phyloP scores from a whole-genome alignment of 1,140 invertebrate genomes.

The Homalodisca vitripennis region DNA sequence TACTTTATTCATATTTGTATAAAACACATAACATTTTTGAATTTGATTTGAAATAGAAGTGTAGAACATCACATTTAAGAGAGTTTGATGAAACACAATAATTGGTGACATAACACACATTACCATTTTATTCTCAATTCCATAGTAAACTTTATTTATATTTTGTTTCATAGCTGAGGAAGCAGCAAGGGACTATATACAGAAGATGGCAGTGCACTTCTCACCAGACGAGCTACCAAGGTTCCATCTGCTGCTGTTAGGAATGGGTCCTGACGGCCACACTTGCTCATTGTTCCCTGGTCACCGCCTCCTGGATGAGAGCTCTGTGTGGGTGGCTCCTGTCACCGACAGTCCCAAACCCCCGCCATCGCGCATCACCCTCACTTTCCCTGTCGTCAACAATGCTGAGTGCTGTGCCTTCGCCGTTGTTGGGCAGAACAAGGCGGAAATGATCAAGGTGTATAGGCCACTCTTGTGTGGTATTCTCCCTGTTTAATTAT shows the following conservation, averaged over 20 bases:
- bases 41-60: no score
- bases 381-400: constrained; percentile 93
- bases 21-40: no score
- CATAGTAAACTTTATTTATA: no score
- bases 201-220: constrained; percentile 64
- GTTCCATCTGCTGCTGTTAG: constrained; percentile 89
- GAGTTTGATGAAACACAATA: no score
- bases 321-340: constrained; percentile 69
- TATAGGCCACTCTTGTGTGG: constrained; percentile 32
- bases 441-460: constrained; percentile 90
- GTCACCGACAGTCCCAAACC: constrained; percentile 96
- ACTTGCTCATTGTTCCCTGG: constrained; percentile 96
- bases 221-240: constrained; percentile 57
- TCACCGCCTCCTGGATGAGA: constrained; percentile 71
- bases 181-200: constrained; percentile 78
- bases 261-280: constrained; percentile 98
- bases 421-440: constrained; percentile 76
- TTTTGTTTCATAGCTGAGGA: constrained; percentile 64
- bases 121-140: no score
- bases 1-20: no score
- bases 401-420: constrained; percentile 83
- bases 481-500: background rate
- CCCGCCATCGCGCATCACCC: constrained; percentile 84
- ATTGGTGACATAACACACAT: no score
- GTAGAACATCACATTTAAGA: no score